Evolutionary conservation across 2,888 invertebrate genomes (phyloP), one percentile per base, ranked within the genome.

Genomic region (Globia sparganii): DNA sequence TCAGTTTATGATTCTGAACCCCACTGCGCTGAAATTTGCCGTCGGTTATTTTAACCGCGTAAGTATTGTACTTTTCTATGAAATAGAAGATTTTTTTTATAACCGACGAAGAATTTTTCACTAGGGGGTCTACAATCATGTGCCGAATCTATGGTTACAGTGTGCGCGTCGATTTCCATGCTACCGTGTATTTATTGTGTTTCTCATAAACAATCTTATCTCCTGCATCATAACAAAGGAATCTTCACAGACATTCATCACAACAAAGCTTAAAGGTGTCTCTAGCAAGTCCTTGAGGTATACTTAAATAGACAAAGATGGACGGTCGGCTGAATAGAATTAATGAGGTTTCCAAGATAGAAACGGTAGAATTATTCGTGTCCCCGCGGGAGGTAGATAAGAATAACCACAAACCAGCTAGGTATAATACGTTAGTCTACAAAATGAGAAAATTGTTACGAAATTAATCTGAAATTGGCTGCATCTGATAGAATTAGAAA

Each of bases 261-360:
- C 4, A 78, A 49, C 31, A 31, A 65, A 80, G 66, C 53, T 66
- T 61, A 18, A 66, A 80, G n/a, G 28, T 72, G n/a, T 79, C 71
- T 5, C 28, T 13, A 46, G 46, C 15, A 37, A 77, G 21, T 53
- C 53, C 15, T 80, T 43, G 53, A 53, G 25, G 53, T 73, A 78
- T 80, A 59, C 43, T 43, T 43, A 43, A 58, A 65, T 43, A 66
- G 49, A 65, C 59, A 28, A 43, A 72, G 72, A 72, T 53, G 34
- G 58, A 78, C 61, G 53, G 37, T 25, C 56, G 15, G n/a, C 18
- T 46, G 66, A 53, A 61, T 43, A 28, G 9, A 74, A 74, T 74
- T 80, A 74, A 78, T 80, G 53, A 80, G 81, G 66, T 66, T 80
- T 80, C 37, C 21, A 28, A 56, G 81, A 80, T 53, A 66, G 34